These are phyloP conservation scores for Guaruba guarouba DNA, from an alignment of 2,113 vertebrate genomes.

Conservation along the genomic window DNA sequence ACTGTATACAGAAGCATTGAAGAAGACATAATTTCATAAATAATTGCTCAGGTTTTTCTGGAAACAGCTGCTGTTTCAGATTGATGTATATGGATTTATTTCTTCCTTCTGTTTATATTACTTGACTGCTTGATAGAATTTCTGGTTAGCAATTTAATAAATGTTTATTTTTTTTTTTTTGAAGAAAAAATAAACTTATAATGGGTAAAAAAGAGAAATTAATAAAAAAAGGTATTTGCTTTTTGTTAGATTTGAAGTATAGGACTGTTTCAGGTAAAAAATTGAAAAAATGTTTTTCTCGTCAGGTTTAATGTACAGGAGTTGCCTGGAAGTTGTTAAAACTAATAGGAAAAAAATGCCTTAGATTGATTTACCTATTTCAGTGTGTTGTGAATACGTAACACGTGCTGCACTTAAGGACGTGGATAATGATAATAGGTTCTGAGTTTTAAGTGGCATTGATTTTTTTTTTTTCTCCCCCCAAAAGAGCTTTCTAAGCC, in stretches of 20 bases:
- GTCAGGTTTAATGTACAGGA: background rate
- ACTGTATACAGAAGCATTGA: constrained; percentile 49
- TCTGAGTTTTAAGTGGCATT: constrained; percentile 49
- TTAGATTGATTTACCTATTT: background rate
- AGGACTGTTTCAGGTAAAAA: background rate
- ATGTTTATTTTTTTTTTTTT: constrained; percentile 13
- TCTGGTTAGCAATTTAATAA: constrained; percentile 52
- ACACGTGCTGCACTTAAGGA: background rate
- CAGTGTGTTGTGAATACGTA: background rate
- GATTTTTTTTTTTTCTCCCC: background rate
- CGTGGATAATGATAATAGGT: background rate
- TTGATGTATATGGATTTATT: constrained; percentile 56
- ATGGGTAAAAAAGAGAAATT: background rate
- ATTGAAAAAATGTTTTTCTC: background rate
- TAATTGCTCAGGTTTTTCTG: constrained; percentile 73
- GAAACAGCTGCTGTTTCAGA: constrained; percentile 56
- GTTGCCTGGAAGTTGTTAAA: background rate
- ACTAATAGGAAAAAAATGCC: background rate
- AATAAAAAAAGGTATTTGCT: background rate
- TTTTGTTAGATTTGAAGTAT: background rate
- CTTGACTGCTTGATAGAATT: constrained; percentile 53
- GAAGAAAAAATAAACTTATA: constrained; percentile 16
- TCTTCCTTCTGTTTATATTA: constrained; percentile 63
- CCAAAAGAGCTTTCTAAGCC: constrained; percentile 12
- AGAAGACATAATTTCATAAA: constrained; percentile 78